Evolutionary conservation across 2,888 invertebrate genomes (phyloP).

Genomic region (Agonopterix heracliana): DNA sequence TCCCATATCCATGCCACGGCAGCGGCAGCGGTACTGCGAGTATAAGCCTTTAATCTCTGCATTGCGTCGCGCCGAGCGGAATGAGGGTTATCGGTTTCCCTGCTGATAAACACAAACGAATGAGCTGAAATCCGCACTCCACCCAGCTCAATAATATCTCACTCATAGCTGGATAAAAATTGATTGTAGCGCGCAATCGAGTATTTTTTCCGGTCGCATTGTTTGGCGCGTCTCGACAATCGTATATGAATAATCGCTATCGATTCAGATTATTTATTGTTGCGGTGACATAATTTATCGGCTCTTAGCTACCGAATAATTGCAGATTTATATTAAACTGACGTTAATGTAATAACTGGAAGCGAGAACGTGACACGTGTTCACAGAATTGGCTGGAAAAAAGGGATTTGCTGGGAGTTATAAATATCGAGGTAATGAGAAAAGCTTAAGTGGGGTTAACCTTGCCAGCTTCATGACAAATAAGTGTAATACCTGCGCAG

Average conservation of each 20-base stretch:
- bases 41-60: slow-evolving; percentile 71
- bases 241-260: slow-evolving; percentile 42
- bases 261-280: slow-evolving; percentile 50
- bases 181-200: slow-evolving; percentile 47
- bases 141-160: slow-evolving; percentile 53
- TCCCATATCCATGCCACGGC: slow-evolving; percentile 47
- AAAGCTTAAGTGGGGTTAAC: slow-evolving; percentile 36
- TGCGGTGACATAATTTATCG: slow-evolving; percentile 51
- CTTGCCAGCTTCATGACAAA: slow-evolving; percentile 40
- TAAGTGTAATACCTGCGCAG: slow-evolving; percentile 50
- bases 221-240: slow-evolving; percentile 30
- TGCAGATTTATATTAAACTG: slow-evolving; percentile 29
- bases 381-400: slow-evolving; percentile 11
- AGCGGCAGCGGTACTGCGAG: slow-evolving; percentile 49
- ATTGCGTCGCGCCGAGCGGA: slow-evolving; percentile 68
- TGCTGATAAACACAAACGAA: slow-evolving; percentile 69
- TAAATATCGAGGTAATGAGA: slow-evolving; percentile 32
- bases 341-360: slow-evolving; percentile 3
- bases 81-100: slow-evolving; percentile 69
- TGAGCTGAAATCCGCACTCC: slow-evolving; percentile 36
- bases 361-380: slow-evolving; percentile 15
- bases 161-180: slow-evolving; percentile 57
- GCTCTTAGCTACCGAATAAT: slow-evolving; percentile 48
- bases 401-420: slow-evolving; percentile 16
- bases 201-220: slow-evolving; percentile 36